These are phyloP conservation scores for Propithecus coquereli DNA, from an alignment of 2,113 vertebrate genomes.

Conservation along the genomic window DNA sequence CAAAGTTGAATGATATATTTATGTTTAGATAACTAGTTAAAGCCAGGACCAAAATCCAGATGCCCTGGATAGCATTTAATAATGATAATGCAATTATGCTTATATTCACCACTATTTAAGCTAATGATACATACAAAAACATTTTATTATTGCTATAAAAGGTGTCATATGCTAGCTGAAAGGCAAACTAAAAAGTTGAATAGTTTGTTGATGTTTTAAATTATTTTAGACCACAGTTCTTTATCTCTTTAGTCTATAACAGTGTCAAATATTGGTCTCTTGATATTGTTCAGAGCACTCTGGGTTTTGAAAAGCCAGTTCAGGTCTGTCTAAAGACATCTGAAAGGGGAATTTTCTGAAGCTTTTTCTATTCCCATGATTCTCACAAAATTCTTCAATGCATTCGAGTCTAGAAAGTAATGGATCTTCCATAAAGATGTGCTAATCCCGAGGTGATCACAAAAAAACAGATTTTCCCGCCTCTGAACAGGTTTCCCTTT, in stretches of 20 bases:
- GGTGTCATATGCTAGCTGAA: background rate
- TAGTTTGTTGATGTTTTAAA: conserved; percentile 42
- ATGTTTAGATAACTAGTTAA: background rate
- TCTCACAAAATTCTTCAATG: conserved; percentile 48
- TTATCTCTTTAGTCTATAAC: conserved; percentile 11
- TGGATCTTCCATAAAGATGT: conserved; percentile 44
- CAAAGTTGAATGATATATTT: background rate
- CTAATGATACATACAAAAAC: background rate
- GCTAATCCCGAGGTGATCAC: conserved; percentile 27
- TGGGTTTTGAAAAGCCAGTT: conserved; percentile 54
- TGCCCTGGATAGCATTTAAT: background rate
- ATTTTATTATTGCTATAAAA: conserved; percentile 27
- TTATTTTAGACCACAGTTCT: background rate
- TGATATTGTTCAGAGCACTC: conserved; percentile 25
- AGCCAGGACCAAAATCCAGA: background rate
- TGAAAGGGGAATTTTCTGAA: conserved; percentile 27
- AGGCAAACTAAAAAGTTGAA: conserved; percentile 9
- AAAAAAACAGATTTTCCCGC: background rate
- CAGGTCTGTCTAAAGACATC: background rate
- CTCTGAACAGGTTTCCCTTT: background rate
- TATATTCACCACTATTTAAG: conserved; percentile 6
- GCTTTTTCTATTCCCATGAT: conserved; percentile 53
- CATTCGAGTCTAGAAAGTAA: conserved; percentile 58
- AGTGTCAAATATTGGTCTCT: conserved; percentile 47
- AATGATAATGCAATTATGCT: background rate